Percentiles rank a stretch among this genome's conserved stretches.
phyloP scores from a whole-genome alignment of 2,888 invertebrate species.

The Catocala sponsa region DNA sequence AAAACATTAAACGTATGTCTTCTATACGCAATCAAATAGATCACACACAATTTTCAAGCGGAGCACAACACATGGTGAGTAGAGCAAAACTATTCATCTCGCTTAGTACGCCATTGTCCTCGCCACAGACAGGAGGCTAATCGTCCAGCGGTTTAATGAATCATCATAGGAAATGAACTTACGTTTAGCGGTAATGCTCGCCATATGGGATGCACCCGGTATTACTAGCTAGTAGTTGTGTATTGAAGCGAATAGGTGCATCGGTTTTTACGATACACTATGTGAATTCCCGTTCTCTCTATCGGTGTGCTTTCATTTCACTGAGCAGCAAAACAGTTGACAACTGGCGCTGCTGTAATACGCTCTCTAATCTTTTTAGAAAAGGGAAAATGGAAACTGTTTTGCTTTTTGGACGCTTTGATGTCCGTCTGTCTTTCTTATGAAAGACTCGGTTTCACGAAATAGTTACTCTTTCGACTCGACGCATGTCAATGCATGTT shows the following conservation, averaged over 20 bases:
- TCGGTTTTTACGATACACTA: slow-evolving; percentile 3
- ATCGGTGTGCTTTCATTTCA: slow-evolving; percentile 8
- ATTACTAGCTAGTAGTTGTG: slow-evolving; percentile 1
- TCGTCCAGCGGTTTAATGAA: slow-evolving; percentile 7
- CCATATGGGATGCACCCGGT: not conserved
- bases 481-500: too few relatives aligned
- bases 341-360: not conserved
- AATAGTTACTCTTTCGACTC: too few relatives aligned
- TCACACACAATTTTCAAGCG: too few relatives aligned
- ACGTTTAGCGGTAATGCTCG: not conserved
- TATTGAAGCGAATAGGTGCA: not conserved
- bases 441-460: too few relatives aligned
- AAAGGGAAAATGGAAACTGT: too few relatives aligned
- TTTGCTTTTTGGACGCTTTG: too few relatives aligned
- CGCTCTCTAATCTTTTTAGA: not conserved
- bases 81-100: not conserved
- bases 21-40: too few relatives aligned
- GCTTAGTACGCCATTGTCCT: not conserved
- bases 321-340: not conserved
- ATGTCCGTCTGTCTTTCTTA: too few relatives aligned
- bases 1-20: too few relatives aligned
- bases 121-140: too few relatives aligned
- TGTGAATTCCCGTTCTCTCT: slow-evolving; percentile 2
- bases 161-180: slow-evolving; percentile 13
- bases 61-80: too few relatives aligned